Conservation (phyloP, 2,888 invertebrate species). For the Lasioglossum lativentre region DNA sequence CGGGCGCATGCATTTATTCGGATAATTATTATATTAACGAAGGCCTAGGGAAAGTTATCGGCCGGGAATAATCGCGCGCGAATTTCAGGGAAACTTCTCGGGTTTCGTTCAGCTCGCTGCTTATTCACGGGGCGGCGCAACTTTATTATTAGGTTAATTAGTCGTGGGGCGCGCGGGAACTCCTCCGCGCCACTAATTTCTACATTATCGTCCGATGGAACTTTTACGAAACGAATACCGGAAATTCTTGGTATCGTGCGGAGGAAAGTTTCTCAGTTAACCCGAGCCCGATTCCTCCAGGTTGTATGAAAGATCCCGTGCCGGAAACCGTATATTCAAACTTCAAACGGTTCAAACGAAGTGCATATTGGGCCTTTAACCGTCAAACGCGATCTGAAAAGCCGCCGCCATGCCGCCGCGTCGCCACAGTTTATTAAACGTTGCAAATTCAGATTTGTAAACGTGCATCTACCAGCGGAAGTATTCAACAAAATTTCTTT, state of each 20-base stretch:
- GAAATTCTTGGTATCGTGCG: background rate
- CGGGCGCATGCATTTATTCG: background rate
- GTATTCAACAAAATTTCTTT: too few relatives aligned
- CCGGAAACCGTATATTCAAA: background rate
- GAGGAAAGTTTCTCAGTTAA: background rate
- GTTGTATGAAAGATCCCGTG: background rate
- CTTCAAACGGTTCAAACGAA: background rate
- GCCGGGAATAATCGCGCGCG: background rate
- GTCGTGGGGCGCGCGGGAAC: background rate
- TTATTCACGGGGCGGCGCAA: background rate
- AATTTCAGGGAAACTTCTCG: constrained; percentile 6
- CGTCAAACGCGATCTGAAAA: background rate
- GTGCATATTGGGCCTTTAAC: background rate
- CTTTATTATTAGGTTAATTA: constrained; percentile 14
- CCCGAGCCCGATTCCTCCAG: background rate
- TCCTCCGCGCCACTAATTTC: background rate
- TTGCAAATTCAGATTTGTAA: too few relatives aligned
- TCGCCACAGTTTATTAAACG: background rate
- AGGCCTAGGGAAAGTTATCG: background rate
- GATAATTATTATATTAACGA: background rate
- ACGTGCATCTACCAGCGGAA: too few relatives aligned
- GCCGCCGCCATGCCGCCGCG: background rate
- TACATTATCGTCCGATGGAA: constrained; percentile 7
- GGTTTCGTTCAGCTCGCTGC: background rate
- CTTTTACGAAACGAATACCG: background rate